These are phyloP conservation scores for Apostichopus japonicus DNA, from an alignment of 35 echinoderm and acorn worm species.

Conservation along the genomic window DNA sequence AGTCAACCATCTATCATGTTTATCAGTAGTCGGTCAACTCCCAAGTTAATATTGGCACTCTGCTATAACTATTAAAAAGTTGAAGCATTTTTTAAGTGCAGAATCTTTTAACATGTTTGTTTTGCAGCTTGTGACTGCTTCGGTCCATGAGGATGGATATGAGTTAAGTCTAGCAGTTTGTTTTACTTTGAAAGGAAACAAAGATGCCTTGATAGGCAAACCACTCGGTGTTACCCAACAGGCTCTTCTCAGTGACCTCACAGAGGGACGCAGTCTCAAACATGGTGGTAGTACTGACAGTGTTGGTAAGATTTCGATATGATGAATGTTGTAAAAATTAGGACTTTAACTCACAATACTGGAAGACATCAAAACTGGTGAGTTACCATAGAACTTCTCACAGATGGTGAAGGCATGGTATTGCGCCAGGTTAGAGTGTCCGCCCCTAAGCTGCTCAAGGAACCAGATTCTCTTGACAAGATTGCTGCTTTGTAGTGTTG, in stretches of 20 bases:
- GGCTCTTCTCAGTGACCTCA: slow-evolving; percentile 83
- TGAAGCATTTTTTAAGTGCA: not conserved
- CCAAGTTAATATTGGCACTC: too few species aligned
- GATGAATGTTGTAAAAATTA: too few species aligned
- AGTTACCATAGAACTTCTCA: too few species aligned
- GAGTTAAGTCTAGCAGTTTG: slow-evolving; percentile 90
- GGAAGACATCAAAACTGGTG: too few species aligned
- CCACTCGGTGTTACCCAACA: slow-evolving; percentile 84
- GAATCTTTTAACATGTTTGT: not conserved
- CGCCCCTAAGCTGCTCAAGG: too few species aligned
- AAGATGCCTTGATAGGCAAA: slow-evolving; percentile 90
- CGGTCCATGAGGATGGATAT: slow-evolving; percentile 99
- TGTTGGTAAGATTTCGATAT: slow-evolving; percentile 58
- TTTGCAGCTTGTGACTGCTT: slow-evolving; percentile 82
- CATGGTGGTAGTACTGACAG: slow-evolving; percentile 69
- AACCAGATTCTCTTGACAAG: not conserved
- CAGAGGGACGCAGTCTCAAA: slow-evolving; percentile 67
- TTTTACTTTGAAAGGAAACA: slow-evolving; percentile 80
- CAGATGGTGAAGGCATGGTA: too few species aligned
- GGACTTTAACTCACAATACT: too few species aligned
- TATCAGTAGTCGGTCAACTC: too few species aligned
- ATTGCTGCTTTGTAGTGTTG: slow-evolving; percentile 14
- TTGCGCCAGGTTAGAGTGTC: too few species aligned
- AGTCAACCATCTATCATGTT: too few species aligned
- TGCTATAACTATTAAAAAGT: too few species aligned